These are phyloP conservation scores for Galagoides demidoff DNA, from an alignment of 2,797 vertebrate genomes.

Conservation along the genomic window DNA sequence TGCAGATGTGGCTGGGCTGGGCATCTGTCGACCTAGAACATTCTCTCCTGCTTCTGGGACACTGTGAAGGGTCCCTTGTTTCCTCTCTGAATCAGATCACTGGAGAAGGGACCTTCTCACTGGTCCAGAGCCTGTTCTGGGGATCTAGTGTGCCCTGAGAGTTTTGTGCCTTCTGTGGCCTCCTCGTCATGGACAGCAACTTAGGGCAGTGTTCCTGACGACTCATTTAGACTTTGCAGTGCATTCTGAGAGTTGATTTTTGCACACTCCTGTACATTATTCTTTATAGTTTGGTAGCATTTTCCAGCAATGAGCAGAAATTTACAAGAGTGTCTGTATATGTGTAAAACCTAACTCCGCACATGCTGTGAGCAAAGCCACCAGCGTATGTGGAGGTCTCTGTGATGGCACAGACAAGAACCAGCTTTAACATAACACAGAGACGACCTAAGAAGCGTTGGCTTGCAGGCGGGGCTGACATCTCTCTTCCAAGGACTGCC, in stretches of 20 bases:
- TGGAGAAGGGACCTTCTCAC: background rate
- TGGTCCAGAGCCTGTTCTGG: background rate
- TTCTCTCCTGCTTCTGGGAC: background rate
- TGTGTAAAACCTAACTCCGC: background rate
- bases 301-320: conserved; percentile 65
- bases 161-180: background rate
- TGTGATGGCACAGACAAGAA: background rate
- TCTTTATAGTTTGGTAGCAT: background rate
- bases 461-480: background rate
- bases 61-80: background rate
- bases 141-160: background rate
- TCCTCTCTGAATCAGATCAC: background rate
- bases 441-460: background rate
- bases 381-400: accelerated
- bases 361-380: background rate
- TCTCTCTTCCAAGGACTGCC: background rate
- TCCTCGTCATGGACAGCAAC: background rate
- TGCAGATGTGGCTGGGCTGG: accelerated
- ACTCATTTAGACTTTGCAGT: conserved; percentile 34
- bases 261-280: background rate
- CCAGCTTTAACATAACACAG: background rate
- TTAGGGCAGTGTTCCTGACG: conserved; percentile 38
- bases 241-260: background rate
- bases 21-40: background rate
- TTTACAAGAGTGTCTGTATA: background rate